These are phyloP conservation scores for Leptodirus hochenwartii DNA, from an alignment of 2,888 invertebrate genomes.

Conservation along the genomic window DNA sequence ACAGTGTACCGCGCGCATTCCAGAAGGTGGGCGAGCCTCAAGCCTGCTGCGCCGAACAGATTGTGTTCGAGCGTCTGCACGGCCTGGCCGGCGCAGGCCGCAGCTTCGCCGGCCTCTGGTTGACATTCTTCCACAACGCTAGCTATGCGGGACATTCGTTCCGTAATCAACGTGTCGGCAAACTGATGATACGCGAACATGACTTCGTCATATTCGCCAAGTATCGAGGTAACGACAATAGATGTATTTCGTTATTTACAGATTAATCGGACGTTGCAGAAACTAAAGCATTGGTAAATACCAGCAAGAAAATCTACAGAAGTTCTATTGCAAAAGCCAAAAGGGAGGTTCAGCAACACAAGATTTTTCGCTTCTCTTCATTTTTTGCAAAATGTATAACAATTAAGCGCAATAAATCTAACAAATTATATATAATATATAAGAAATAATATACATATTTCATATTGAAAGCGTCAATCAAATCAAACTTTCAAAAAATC, in stretches of 20 bases:
- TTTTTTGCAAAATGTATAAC: too few species aligned
- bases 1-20: slow-evolving; percentile 20
- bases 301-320: too few species aligned
- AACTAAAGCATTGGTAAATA: too few species aligned
- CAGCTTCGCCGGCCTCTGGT: slow-evolving; percentile 18
- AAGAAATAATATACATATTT: too few species aligned
- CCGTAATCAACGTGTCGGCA: slow-evolving; percentile 21
- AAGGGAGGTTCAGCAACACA: too few species aligned
- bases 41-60: slow-evolving; percentile 20
- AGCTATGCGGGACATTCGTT: slow-evolving; percentile 22
- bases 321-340: too few species aligned
- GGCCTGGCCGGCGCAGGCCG: slow-evolving; percentile 11
- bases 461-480: too few species aligned
- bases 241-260: not conserved
- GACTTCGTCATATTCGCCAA: slow-evolving; percentile 23
- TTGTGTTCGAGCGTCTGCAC: slow-evolving; percentile 17
- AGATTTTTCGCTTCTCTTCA: too few species aligned
- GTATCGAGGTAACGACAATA: slow-evolving; percentile 17
- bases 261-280: too few species aligned
- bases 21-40: slow-evolving; percentile 19
- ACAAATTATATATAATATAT: too few species aligned
- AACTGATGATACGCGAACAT: slow-evolving; percentile 23
- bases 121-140: slow-evolving; percentile 22
- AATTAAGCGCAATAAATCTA: too few species aligned
- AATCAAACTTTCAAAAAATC: too few species aligned